Evolutionary conservation across 1,140 invertebrate species (phyloP), one percentile per base, ranked within the genome.

Genomic region (Macrosteles quadrilineatus): DNA sequence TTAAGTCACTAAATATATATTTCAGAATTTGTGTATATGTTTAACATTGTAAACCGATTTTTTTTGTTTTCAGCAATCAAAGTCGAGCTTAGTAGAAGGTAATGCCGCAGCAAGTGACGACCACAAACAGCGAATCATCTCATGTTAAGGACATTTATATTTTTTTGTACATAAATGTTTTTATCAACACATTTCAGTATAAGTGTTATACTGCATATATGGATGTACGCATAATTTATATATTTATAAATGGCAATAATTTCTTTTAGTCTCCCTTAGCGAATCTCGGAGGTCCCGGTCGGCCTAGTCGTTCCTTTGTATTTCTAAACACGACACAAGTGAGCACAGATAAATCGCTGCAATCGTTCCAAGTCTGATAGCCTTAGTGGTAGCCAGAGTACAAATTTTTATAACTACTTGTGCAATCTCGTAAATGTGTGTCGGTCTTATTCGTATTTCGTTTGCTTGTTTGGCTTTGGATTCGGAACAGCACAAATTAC

Each of bases 81-180:
- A 40, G 57, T 32, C 1, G 67, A 69, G 59, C 25, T 69, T 19
- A 69, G 53, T 19, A 69, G 53, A 45, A 69, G 67, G 50, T 69
- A 69, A 69, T 69, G 59, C n/a, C 14, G 30, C 29, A 32, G 31
- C 25, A 31, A 32, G n/a, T n/a, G 27, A n/a, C 31, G 9, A 29
- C 31, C 1, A 23, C n/a, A 3, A 21, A 59, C 31, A 30, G 59
- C 29, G 4, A 50, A 21, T 17, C 47, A 50, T 19, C 47, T 21
- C n/a, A 4, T 50, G n/a, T 21, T 19, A 50, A 4, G n/a, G 47
- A 50, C 47, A 50, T 50, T 50, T 50, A 17, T 50, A 50, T 50
- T 50, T 50, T 50, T 50, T 50, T 50, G 47, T 50, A 50, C 47
- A 50, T 50, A 50, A 50, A 19, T 50, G 47, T 50, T 50, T 50